Conservation (phyloP, 2,113 vertebrate genomes). For the Haliaeetus leucogaster region DNA sequence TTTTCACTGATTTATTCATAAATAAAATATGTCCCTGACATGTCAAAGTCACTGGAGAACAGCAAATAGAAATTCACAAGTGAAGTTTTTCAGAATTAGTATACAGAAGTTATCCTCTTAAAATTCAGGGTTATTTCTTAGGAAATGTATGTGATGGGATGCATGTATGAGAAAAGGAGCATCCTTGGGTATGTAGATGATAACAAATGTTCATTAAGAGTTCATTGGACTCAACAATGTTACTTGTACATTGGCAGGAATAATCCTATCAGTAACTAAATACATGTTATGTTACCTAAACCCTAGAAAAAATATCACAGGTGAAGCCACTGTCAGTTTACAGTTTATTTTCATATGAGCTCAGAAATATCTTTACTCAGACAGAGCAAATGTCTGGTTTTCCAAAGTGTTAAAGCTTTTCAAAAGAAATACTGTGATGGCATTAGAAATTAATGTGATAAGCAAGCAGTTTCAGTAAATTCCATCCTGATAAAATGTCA, state of each 20-base stretch:
- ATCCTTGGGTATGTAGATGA: background rate
- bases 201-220: background rate
- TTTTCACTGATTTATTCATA: slow-evolving; percentile 5
- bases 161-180: background rate
- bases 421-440: background rate
- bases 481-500: background rate
- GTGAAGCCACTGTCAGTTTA: background rate
- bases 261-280: background rate
- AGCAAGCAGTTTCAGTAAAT: background rate
- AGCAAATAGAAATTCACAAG: background rate
- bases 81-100: background rate
- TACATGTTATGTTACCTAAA: background rate
- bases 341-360: background rate
- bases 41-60: background rate
- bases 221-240: background rate
- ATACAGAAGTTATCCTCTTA: background rate
- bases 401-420: background rate
- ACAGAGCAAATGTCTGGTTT: background rate
- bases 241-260: background rate
- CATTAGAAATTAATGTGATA: slow-evolving; percentile 1
- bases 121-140: background rate
- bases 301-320: background rate
- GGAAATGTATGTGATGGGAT: background rate
- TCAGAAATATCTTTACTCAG: background rate
- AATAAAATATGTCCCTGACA: background rate